phyloP scores from a whole-genome alignment of 2,113 vertebrate species.

The Bubo scandiacus region DNA sequence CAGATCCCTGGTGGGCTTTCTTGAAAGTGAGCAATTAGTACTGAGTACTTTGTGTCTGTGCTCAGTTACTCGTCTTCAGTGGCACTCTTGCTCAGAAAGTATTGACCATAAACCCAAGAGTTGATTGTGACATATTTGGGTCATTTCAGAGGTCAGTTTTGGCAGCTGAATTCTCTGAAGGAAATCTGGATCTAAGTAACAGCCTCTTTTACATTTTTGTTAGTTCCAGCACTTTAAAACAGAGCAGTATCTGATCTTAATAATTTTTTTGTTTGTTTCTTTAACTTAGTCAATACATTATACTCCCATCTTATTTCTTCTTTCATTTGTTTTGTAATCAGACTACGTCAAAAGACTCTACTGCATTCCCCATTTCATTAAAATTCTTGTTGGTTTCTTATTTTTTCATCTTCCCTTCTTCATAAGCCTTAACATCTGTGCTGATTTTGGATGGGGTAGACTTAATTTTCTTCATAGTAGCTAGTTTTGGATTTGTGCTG shows the following conservation, averaged over 20 bases:
- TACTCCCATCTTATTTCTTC: not conserved
- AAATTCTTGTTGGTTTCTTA: not conserved
- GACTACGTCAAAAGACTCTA: not conserved
- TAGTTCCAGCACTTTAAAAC: not conserved
- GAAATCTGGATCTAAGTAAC: not conserved
- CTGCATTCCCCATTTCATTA: not conserved
- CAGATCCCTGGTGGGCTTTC: not conserved
- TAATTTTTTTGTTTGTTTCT: not conserved
- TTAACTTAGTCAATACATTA: not conserved
- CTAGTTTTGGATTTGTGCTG: too few species aligned
- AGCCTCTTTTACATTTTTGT: not conserved
- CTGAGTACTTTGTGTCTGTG: not conserved
- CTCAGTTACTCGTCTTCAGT: not conserved
- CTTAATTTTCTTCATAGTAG: too few species aligned
- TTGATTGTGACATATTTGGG: not conserved
- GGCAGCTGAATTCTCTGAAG: not conserved
- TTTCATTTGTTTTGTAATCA: not conserved
- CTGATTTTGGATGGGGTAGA: too few species aligned
- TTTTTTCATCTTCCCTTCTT: not conserved
- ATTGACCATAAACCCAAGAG: not conserved
- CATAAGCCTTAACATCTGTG: not conserved
- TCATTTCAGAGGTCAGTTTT: not conserved
- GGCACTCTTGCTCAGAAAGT: not conserved
- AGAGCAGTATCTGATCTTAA: not conserved
- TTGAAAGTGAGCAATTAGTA: not conserved